These are phyloP conservation scores for Heliconius nattereri DNA, from an alignment of 1,140 invertebrate genomes.

Conservation along the genomic window DNA sequence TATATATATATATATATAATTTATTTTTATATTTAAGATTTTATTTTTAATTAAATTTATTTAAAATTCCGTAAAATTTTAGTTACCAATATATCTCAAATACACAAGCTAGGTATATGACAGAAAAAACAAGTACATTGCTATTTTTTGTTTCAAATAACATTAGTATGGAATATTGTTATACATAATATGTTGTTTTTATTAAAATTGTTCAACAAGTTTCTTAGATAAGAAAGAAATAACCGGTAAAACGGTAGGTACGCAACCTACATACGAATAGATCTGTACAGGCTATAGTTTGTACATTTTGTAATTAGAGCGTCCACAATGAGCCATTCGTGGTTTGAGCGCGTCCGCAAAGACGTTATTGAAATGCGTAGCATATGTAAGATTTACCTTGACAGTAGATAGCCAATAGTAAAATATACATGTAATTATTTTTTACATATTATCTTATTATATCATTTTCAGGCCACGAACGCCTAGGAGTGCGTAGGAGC, in stretches of 20 bases:
- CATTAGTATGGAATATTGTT: no score
- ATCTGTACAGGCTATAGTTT: background rate
- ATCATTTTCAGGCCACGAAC: no score
- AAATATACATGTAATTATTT: background rate
- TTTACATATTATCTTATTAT: background rate
- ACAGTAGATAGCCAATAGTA: background rate
- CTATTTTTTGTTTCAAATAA: no score
- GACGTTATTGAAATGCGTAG: background rate
- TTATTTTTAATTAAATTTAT: no score
- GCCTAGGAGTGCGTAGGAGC: no score
- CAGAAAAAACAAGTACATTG: no score
- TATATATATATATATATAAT: no score
- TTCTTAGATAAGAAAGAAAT: background rate
- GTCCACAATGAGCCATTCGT: background rate
- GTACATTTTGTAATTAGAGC: background rate
- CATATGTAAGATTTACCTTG: background rate
- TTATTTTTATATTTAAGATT: no score
- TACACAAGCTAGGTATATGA: no score
- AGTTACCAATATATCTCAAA: no score
- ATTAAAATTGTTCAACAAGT: background rate
- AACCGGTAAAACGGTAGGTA: background rate
- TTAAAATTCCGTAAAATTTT: no score
- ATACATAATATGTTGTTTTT: background rate
- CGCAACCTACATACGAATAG: slow-evolving; percentile 1
- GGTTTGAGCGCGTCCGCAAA: slow-evolving; percentile 9